Conservation (phyloP, 2,113 vertebrate genomes). For the Lates calcarifer region DNA sequence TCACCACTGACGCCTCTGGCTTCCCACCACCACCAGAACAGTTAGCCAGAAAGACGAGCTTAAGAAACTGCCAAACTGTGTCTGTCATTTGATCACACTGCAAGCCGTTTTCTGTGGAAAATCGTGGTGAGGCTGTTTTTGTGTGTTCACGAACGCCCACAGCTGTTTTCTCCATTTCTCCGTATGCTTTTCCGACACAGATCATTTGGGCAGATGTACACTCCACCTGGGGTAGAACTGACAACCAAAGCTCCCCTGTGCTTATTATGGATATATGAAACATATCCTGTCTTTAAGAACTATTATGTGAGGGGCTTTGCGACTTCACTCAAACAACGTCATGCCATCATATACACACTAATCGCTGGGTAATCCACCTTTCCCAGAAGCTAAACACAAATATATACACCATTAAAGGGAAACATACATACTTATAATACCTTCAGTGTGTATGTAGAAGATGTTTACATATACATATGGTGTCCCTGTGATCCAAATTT, state of each 20-base stretch:
- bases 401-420: slow-evolving; percentile 30
- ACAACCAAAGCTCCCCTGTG: slow-evolving; percentile 52
- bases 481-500: slow-evolving; percentile 52
- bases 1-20: slow-evolving; percentile 51
- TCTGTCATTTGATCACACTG: slow-evolving; percentile 62
- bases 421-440: slow-evolving; percentile 15
- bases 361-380: slow-evolving; percentile 14
- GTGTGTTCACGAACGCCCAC: slow-evolving; percentile 51
- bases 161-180: slow-evolving; percentile 74
- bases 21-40: slow-evolving; percentile 45
- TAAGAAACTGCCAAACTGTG: slow-evolving; percentile 49
- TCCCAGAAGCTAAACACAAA: slow-evolving; percentile 32
- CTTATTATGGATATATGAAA: slow-evolving; percentile 60
- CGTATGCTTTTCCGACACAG: slow-evolving; percentile 52
- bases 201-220: slow-evolving; percentile 69
- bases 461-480: slow-evolving; percentile 35
- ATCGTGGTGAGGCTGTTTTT: slow-evolving; percentile 50
- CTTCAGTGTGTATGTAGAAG: slow-evolving; percentile 18
- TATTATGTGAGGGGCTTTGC: slow-evolving; percentile 37
- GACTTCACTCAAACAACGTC: slow-evolving; percentile 26
- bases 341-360: slow-evolving; percentile 34
- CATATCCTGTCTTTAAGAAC: slow-evolving; percentile 64
- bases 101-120: slow-evolving; percentile 56
- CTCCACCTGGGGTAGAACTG: slow-evolving; percentile 63
- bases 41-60: slow-evolving; percentile 51